phyloP scores from a whole-genome alignment of 2,797 vertebrate genomes.

The Enteromius thamalakanensis region DNA sequence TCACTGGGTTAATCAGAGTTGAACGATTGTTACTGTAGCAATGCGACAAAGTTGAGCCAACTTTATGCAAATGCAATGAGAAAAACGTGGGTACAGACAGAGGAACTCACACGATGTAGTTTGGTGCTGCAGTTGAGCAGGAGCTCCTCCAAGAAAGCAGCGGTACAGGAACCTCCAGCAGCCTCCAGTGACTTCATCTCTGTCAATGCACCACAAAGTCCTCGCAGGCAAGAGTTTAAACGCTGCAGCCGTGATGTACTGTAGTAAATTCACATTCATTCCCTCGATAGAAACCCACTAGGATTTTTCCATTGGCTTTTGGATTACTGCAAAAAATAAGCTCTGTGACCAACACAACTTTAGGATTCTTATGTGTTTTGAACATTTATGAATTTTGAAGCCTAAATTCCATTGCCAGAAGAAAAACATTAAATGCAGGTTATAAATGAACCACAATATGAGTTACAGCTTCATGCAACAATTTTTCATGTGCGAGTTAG shows the following conservation, averaged over 20 bases:
- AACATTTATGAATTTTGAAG: neutral
- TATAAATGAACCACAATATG: neutral
- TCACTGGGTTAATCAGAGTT: neutral
- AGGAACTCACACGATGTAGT: neutral
- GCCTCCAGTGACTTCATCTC: neutral
- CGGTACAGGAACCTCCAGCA: neutral
- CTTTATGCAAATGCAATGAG: constrained; percentile 6
- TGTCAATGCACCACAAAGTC: neutral
- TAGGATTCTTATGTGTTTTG: neutral
- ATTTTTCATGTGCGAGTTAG: neutral
- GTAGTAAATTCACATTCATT: neutral
- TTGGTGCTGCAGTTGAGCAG: neutral
- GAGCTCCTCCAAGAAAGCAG: neutral
- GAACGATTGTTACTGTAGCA: neutral
- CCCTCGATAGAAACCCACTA: neutral
- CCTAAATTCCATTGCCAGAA: neutral
- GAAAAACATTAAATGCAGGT: neutral
- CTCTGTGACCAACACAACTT: neutral
- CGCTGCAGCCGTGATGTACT: neutral
- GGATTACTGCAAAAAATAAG: neutral
- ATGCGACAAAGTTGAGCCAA: neutral
- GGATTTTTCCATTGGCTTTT: neutral
- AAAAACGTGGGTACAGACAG: neutral
- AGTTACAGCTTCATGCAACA: neutral
- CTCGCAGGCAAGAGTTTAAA: neutral